phyloP scores from a whole-genome alignment of 2,797 vertebrate genomes.

The Syncerus caffer region DNA sequence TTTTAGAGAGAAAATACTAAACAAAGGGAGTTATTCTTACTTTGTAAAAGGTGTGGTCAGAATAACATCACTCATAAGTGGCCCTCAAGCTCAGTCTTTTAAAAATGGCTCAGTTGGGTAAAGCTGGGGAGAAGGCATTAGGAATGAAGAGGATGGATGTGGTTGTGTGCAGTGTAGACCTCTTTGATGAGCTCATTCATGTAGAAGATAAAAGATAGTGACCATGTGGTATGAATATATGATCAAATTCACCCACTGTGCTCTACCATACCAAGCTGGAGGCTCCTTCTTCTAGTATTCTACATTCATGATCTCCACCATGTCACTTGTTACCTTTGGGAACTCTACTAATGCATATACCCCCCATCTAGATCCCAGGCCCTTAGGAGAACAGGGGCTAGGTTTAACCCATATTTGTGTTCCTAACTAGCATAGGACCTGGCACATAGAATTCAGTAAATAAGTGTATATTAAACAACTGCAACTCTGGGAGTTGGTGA shows the following conservation, averaged over 20 bases:
- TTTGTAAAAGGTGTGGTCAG: neutral
- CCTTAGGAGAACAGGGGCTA: neutral
- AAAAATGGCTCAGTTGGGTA: neutral
- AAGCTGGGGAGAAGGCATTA: neutral
- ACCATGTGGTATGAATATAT: accelerated
- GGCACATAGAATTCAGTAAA: neutral
- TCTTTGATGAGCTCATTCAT: neutral
- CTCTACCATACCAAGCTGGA: neutral
- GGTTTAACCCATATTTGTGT: neutral
- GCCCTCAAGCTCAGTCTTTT: neutral
- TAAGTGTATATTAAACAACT: neutral
- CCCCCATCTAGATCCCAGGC: neutral
- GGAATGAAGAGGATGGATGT: neutral
- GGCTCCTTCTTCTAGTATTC: neutral
- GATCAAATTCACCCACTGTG: neutral
- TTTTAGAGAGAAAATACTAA: neutral
- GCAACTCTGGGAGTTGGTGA: neutral
- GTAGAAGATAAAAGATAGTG: neutral
- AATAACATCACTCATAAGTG: neutral
- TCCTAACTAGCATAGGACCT: neutral
- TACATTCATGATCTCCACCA: neutral
- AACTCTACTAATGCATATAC: neutral
- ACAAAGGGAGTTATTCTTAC: neutral
- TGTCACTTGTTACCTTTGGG: neutral
- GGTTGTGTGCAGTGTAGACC: too few species aligned